These are phyloP conservation scores for Oophaga pumilio DNA, from an alignment of 2,113 vertebrate genomes.

Conservation along the genomic window DNA sequence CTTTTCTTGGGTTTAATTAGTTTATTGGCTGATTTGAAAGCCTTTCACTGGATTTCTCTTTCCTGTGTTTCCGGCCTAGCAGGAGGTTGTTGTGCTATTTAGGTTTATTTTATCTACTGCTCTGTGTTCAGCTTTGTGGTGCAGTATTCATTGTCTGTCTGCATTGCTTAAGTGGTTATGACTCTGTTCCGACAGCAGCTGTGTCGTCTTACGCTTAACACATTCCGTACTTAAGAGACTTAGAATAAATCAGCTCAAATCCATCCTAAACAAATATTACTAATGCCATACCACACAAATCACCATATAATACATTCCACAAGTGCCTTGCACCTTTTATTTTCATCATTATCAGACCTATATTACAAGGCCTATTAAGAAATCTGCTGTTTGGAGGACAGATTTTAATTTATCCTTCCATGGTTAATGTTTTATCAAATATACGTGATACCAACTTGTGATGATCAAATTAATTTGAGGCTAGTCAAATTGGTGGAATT, in stretches of 20 bases:
- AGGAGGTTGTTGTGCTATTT: constrained; percentile 54
- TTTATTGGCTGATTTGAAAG: constrained; percentile 50
- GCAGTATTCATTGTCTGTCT: constrained; percentile 31
- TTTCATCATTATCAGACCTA: background rate
- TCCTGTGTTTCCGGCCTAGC: constrained; percentile 23
- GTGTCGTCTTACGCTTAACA: constrained; percentile 28
- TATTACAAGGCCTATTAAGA: background rate
- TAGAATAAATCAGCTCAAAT: background rate
- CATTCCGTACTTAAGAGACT: background rate
- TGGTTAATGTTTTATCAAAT: background rate
- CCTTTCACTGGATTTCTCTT: constrained; percentile 42
- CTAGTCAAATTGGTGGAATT: too few species aligned
- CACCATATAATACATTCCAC: background rate
- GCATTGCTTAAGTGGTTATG: constrained; percentile 37
- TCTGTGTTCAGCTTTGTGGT: constrained; percentile 41
- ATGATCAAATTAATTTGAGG: too few species aligned
- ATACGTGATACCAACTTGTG: background rate
- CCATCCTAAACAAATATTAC: background rate
- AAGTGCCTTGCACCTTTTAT: background rate
- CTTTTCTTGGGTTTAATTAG: constrained; percentile 46
- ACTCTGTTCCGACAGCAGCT: constrained; percentile 28
- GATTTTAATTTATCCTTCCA: background rate
- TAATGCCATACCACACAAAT: background rate
- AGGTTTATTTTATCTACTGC: constrained; percentile 50
- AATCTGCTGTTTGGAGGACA: background rate